Conservation (phyloP, 2,888 invertebrate genomes). For the Apodemia zela region DNA sequence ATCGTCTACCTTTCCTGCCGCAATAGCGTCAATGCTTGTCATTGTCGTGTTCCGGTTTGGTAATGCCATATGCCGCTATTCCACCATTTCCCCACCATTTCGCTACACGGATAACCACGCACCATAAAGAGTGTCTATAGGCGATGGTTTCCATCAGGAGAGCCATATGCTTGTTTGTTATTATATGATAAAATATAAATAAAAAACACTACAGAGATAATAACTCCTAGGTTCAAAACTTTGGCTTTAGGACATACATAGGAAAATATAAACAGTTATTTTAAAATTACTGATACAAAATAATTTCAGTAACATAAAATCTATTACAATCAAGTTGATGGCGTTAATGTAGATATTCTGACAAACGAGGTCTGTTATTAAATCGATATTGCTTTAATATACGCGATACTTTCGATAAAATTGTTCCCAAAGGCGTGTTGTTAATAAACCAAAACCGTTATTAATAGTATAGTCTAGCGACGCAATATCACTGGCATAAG, state of each 20-base stretch:
- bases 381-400: slow-evolving; percentile 46
- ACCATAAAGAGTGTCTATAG: too few relatives aligned
- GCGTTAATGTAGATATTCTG: slow-evolving; percentile 23
- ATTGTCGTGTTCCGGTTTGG: too few relatives aligned
- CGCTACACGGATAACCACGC: too few relatives aligned
- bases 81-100: too few relatives aligned
- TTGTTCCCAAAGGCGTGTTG: slow-evolving; percentile 53
- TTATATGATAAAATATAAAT: too few relatives aligned
- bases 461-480: slow-evolving; percentile 42
- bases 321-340: slow-evolving; percentile 42
- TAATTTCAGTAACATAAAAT: slow-evolving; percentile 7
- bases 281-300: background rate
- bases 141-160: too few relatives aligned
- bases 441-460: slow-evolving; percentile 56
- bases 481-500: slow-evolving; percentile 17
- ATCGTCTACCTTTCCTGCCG: too few relatives aligned
- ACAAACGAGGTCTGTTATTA: slow-evolving; percentile 40
- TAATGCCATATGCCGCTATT: too few relatives aligned
- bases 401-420: slow-evolving; percentile 46
- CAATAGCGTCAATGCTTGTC: too few relatives aligned
- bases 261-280: background rate
- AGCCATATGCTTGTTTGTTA: too few relatives aligned
- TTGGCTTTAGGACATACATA: background rate
- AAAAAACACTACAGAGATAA: too few relatives aligned
- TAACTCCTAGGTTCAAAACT: background rate